These are phyloP conservation scores for Neopelma chrysocephalum DNA, from an alignment of 2,797 vertebrate genomes.

Conservation along the genomic window DNA sequence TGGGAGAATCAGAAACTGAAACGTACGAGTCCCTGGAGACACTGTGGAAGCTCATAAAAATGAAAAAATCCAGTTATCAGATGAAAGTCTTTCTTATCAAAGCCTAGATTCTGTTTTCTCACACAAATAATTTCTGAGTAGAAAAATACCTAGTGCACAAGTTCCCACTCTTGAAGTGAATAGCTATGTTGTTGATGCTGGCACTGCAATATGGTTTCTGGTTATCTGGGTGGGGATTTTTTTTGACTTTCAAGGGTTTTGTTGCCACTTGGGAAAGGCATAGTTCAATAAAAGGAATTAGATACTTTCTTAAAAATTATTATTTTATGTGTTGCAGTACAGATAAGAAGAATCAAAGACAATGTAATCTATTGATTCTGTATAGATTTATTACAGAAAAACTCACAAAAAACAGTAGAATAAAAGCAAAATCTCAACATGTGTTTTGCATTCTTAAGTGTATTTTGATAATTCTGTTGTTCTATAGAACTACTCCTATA, in stretches of 20 bases:
- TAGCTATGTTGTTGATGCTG: not conserved
- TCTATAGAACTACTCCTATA: not conserved
- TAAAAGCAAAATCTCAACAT: not conserved
- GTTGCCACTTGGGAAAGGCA: not conserved
- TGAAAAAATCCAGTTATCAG: not conserved
- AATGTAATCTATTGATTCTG: not conserved
- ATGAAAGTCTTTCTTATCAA: not conserved
- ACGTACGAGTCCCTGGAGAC: accelerated
- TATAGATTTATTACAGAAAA: not conserved
- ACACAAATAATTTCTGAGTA: not conserved
- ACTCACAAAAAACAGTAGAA: not conserved
- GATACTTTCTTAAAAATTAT: not conserved
- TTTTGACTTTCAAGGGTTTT: not conserved
- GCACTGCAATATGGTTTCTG: not conserved
- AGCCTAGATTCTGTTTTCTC: not conserved
- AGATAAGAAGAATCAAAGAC: not conserved
- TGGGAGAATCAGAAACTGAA: not conserved
- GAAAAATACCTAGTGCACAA: not conserved
- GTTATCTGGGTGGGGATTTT: not conserved
- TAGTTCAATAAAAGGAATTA: not conserved
- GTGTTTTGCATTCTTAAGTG: not conserved
- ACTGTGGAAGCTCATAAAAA: not conserved
- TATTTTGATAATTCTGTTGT: not conserved
- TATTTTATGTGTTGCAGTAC: not conserved
- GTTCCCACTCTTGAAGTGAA: not conserved